phyloP scores from a whole-genome alignment of 1,140 invertebrate species.

The Euwallacea fornicatus region DNA sequence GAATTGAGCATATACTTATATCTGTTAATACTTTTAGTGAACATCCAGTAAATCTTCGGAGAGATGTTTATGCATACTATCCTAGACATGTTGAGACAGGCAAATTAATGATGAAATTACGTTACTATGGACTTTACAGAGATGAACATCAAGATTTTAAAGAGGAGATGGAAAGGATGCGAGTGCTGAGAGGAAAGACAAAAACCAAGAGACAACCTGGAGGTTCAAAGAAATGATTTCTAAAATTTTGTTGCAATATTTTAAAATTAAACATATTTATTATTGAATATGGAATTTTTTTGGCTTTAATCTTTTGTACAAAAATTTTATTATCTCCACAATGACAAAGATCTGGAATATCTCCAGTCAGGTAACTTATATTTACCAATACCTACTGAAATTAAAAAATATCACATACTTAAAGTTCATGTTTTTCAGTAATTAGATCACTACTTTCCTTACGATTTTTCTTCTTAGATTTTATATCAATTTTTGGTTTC shows the following conservation, averaged over 20 bases:
- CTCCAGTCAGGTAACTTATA: too few relatives aligned
- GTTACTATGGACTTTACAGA: constrained; percentile 78
- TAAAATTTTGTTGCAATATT: too few relatives aligned
- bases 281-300: too few relatives aligned
- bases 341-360: too few relatives aligned
- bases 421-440: constrained; percentile 15
- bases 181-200: constrained; percentile 75
- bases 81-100: constrained; percentile 79
- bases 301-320: too few relatives aligned
- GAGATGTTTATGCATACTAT: constrained; percentile 82
- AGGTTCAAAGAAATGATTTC: constrained; percentile 12
- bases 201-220: constrained; percentile 56
- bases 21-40: constrained; percentile 53
- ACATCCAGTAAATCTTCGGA: constrained; percentile 72
- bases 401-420: too few relatives aligned
- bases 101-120: constrained; percentile 68
- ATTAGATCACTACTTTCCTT: constrained; percentile 12
- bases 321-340: too few relatives aligned
- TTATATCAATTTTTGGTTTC: constrained; percentile 21
- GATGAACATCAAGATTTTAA: constrained; percentile 92
- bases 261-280: too few relatives aligned
- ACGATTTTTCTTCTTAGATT: not conserved
- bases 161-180: constrained; percentile 81
- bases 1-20: constrained; percentile 3
- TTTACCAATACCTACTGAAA: too few relatives aligned